Evolutionary conservation across 2,113 vertebrate species (phyloP).

Genomic region (Onychostoma macrolepis): DNA sequence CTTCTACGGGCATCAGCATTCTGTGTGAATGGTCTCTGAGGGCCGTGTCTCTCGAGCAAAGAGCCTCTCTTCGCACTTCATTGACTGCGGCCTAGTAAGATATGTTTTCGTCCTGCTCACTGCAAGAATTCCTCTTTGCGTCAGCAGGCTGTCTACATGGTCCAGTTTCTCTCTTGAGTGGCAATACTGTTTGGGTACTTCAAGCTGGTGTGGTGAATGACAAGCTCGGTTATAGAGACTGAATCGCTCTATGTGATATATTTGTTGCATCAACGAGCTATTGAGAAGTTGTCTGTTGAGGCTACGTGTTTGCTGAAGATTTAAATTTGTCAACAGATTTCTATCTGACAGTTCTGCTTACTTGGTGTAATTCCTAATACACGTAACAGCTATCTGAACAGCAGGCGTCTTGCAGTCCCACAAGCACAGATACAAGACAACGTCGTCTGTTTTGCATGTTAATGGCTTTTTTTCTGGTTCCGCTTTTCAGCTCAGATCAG

Average conservation of each 20-base stretch:
- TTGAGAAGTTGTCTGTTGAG: slow-evolving; percentile 34
- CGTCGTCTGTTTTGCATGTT: slow-evolving; percentile 17
- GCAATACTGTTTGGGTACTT: background rate
- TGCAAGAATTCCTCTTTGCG: slow-evolving; percentile 17
- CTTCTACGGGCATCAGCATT: slow-evolving; percentile 48
- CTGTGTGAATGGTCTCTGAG: slow-evolving; percentile 18
- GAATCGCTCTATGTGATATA: slow-evolving; percentile 11
- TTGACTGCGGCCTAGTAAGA: slow-evolving; percentile 53
- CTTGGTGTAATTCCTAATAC: slow-evolving; percentile 20
- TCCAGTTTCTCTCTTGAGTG: slow-evolving; percentile 6
- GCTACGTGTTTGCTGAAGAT: slow-evolving; percentile 34
- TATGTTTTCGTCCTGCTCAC: slow-evolving; percentile 6
- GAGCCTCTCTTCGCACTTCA: slow-evolving; percentile 37
- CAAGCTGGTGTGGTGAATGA: slow-evolving; percentile 15
- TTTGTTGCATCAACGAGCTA: slow-evolving; percentile 23
- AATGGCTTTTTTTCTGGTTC: background rate
- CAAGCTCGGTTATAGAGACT: slow-evolving; percentile 7
- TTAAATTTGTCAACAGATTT: slow-evolving; percentile 42
- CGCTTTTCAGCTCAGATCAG: background rate
- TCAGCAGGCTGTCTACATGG: slow-evolving; percentile 44
- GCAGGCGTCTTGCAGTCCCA: slow-evolving; percentile 21
- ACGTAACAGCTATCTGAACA: slow-evolving; percentile 35
- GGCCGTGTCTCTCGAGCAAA: slow-evolving; percentile 18
- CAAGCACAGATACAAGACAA: background rate
- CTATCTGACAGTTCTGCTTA: slow-evolving; percentile 26